phyloP scores from a whole-genome alignment of 2,797 vertebrate genomes.

The Psittacula derbiana region DNA sequence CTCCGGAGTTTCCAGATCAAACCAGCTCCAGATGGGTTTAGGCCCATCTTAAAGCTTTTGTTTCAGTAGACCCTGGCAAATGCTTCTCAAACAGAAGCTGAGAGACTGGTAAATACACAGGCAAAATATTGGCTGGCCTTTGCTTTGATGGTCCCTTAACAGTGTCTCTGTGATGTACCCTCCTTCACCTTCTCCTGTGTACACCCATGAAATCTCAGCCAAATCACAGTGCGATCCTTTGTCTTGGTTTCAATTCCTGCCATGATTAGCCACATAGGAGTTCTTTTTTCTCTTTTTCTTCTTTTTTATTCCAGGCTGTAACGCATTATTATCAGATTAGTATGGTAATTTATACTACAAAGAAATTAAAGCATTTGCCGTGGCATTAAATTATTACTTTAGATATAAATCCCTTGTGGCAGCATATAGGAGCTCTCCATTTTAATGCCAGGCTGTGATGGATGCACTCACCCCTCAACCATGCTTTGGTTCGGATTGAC shows the following conservation, averaged over 20 bases:
- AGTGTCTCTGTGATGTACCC: not conserved
- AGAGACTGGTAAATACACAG: not conserved
- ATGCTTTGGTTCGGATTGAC: not conserved
- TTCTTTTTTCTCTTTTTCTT: not conserved
- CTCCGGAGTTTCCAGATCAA: not conserved
- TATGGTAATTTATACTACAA: slow-evolving; percentile 50
- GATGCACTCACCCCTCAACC: not conserved
- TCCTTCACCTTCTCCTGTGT: not conserved
- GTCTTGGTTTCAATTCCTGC: not conserved
- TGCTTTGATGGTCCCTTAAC: not conserved
- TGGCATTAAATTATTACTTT: slow-evolving; percentile 17
- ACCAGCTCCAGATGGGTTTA: not conserved
- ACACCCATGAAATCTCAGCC: not conserved
- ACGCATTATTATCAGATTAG: slow-evolving; percentile 48
- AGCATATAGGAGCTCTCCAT: not conserved
- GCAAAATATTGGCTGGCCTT: not conserved
- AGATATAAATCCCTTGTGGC: slow-evolving; percentile 38
- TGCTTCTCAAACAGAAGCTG: not conserved
- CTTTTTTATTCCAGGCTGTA: not conserved
- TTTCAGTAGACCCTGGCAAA: not conserved
- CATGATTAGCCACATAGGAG: not conserved
- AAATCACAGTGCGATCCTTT: not conserved
- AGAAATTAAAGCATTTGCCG: slow-evolving; percentile 38
- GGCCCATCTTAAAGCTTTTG: not conserved
- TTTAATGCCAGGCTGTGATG: not conserved